phyloP scores from a whole-genome alignment of 2,797 vertebrate species.

The Melanotaenia maccullochi region DNA sequence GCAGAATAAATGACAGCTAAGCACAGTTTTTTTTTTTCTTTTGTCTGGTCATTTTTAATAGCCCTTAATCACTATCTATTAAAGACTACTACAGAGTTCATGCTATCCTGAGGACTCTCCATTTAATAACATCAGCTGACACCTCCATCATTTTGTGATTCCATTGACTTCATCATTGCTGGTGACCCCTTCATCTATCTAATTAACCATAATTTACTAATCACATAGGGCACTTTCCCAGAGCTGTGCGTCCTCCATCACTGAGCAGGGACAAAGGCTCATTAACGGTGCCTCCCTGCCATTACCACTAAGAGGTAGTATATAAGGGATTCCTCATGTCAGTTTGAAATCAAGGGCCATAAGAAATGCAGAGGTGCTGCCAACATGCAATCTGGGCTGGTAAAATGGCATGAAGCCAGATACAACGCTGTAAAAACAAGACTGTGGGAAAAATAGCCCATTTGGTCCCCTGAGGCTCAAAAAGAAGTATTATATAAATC shows the following conservation, averaged over 20 bases:
- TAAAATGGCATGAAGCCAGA: constrained; percentile 41
- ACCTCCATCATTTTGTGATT: constrained; percentile 74
- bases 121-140: constrained; percentile 65
- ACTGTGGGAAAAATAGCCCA: constrained; percentile 37
- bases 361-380: constrained; percentile 57
- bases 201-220: constrained; percentile 88
- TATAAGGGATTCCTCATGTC: constrained; percentile 64
- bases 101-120: constrained; percentile 61
- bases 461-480: constrained; percentile 26
- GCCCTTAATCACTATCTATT: constrained; percentile 68
- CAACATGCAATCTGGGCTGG: constrained; percentile 39
- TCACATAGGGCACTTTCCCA: constrained; percentile 78
- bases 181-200: constrained; percentile 87
- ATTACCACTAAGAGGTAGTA: constrained; percentile 48
- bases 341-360: constrained; percentile 67
- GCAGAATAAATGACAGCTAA: constrained; percentile 43
- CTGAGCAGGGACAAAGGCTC: constrained; percentile 83
- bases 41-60: constrained; percentile 70
- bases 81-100: constrained; percentile 42
- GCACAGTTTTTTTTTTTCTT: constrained; percentile 50
- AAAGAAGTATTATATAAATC: constrained; percentile 65
- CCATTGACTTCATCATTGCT: constrained; percentile 83
- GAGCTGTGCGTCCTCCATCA: constrained; percentile 73
- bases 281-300: constrained; percentile 58
- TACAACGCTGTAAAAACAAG: constrained; percentile 32